phyloP scores from a whole-genome alignment of 2,888 invertebrate species.

The Sesamia inferens region DNA sequence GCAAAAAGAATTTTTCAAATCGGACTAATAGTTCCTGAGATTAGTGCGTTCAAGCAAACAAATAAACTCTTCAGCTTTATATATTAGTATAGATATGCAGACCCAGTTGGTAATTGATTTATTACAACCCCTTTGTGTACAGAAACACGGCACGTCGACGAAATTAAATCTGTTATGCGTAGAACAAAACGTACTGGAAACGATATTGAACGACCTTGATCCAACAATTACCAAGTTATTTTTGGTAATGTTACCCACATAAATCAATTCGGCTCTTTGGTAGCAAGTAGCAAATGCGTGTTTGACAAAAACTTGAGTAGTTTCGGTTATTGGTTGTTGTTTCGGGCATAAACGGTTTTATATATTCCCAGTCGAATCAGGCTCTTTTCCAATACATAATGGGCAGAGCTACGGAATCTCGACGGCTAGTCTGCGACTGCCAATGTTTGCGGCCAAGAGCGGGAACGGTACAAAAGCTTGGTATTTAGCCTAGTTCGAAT shows the following conservation, averaged over 20 bases:
- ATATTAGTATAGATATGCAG: too few relatives aligned
- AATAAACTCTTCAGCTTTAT: too few relatives aligned
- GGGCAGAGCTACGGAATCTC: constrained; percentile 1
- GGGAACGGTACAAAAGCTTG: not conserved
- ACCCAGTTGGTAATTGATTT: constrained; percentile 66
- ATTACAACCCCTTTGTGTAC: constrained; percentile 61
- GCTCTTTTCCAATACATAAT: constrained; percentile 9
- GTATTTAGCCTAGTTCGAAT: not conserved
- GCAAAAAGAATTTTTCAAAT: too few relatives aligned
- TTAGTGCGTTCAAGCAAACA: too few relatives aligned
- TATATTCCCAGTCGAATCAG: constrained; percentile 13
- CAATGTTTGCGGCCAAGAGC: constrained; percentile 10
- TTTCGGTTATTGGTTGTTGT: constrained; percentile 5
- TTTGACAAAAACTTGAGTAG: constrained; percentile 20
- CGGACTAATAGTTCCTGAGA: too few relatives aligned
- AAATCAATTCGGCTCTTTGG: constrained; percentile 42
- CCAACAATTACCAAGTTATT: constrained; percentile 49
- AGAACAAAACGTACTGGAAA: constrained; percentile 54
- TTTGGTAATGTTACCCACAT: constrained; percentile 31
- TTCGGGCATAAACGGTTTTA: constrained; percentile 7
- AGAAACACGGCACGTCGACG: constrained; percentile 48
- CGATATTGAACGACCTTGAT: constrained; percentile 52
- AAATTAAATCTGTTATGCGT: constrained; percentile 48
- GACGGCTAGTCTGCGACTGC: not conserved
- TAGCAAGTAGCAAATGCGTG: constrained; percentile 22